These are phyloP conservation scores for Nasua narica DNA, from an alignment of 2,797 vertebrate genomes.

Conservation along the genomic window DNA sequence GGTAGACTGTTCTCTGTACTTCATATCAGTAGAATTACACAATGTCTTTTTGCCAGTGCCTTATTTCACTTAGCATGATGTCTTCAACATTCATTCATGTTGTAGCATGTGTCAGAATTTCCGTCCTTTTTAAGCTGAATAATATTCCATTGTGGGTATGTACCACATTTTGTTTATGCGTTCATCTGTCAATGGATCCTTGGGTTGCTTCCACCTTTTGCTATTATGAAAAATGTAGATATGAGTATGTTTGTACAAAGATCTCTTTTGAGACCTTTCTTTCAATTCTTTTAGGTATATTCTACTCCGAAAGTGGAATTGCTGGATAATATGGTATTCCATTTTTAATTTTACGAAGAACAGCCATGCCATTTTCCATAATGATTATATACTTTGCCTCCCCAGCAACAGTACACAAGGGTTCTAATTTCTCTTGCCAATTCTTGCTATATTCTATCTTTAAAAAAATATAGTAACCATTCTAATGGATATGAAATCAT, in stretches of 20 bases:
- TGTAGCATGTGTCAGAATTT: neutral
- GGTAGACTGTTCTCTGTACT: neutral
- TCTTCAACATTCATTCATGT: neutral
- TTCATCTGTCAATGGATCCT: neutral
- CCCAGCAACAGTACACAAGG: neutral
- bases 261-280: neutral
- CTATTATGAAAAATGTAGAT: neutral
- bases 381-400: neutral
- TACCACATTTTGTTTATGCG: neutral
- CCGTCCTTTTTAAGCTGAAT: neutral
- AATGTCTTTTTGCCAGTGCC: neutral
- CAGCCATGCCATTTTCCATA: neutral
- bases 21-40: neutral
- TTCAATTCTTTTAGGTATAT: neutral
- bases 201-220: neutral
- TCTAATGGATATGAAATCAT: neutral
- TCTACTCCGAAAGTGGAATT: neutral
- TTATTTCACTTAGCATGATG: neutral
- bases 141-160: neutral
- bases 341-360: slow-evolving; percentile 10
- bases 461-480: neutral
- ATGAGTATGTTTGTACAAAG: neutral
- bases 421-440: neutral
- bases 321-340: neutral
- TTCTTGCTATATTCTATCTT: neutral